Evolutionary conservation across 1,140 invertebrate genomes (phyloP).

Genomic region (Plodia interpunctella): DNA sequence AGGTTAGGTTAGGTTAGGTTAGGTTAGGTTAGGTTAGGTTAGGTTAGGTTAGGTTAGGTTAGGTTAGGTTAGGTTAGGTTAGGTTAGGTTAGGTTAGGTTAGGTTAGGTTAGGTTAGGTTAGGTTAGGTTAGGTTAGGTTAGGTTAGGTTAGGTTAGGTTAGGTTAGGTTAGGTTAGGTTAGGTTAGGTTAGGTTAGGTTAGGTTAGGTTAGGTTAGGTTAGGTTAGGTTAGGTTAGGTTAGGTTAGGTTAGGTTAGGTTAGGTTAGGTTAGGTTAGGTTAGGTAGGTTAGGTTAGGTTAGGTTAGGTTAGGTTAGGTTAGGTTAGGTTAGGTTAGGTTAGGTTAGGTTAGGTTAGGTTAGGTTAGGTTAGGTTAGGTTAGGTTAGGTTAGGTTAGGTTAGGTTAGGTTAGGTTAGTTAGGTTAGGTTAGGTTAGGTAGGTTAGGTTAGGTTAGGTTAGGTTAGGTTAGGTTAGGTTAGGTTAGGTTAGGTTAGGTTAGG

Average conservation of each 20-base stretch:
- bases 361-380: neutral
- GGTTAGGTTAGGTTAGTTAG: neutral
- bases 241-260: neutral
- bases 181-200: neutral
- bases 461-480: slow-evolving; percentile 6
- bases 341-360: neutral
- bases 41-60: neutral
- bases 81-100: neutral
- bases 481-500: slow-evolving; percentile 2
- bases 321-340: slow-evolving; percentile 1
- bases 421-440: no score
- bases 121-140: neutral
- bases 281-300: neutral
- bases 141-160: neutral
- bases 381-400: neutral
- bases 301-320: neutral
- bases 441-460: neutral
- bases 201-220: neutral
- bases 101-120: neutral
- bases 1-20: neutral
- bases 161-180: neutral
- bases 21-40: neutral
- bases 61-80: neutral
- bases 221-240: neutral
- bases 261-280: neutral